Base-by-base conservation (phyloP, 2,113 vertebrate species). In the Polypterus senegalus region DNA sequence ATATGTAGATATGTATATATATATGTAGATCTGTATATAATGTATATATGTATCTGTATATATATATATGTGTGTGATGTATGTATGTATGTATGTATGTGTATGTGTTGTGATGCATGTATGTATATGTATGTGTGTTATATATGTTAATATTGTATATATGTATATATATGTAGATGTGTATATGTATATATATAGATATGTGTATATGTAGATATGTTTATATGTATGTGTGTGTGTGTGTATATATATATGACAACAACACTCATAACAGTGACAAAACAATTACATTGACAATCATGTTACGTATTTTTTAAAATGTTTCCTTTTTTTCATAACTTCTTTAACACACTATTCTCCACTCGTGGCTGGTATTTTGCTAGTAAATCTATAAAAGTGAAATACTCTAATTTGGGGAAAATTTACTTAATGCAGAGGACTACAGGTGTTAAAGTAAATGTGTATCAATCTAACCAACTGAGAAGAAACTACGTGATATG, bases 131-230 rank as follows among this genome's bases (percentile, higher is more conserved):
- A 46, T 58, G 9, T 57, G 54, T 44, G 49, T n/a, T 4, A 47
- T 51, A 62, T 59, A 49, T 27, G 11, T 58, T 69, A 5, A 47
- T 53, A 60, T 51, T 57, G 49, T n/a, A 47, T 61, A 53, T 11
- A 56, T 63, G 64, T 58, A 57, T 57, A 61, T 54, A 56, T 71
- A 74, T 71, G 69, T 74, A 70, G 61, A 64, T 67, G 49, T 59
- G 65, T 10, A 60, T 56, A 63, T 64, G 58, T 64, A 54, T 69
- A 69, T 61, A 61, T 46, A 62, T 67, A 66, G 67, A 67, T 67
- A 66, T 61, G 58, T 53, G 62, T 73, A 65, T 70, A 66, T 70
- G 61, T 56, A 63, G 58, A 67, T 65, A 64, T 69, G 63, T 52
- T 67, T 68, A 71, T 73, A 47, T 66, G 57, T 60, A 49, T 54